These are phyloP conservation scores for Megathymus violae DNA, from an alignment of 1,140 invertebrate genomes.

Conservation along the genomic window DNA sequence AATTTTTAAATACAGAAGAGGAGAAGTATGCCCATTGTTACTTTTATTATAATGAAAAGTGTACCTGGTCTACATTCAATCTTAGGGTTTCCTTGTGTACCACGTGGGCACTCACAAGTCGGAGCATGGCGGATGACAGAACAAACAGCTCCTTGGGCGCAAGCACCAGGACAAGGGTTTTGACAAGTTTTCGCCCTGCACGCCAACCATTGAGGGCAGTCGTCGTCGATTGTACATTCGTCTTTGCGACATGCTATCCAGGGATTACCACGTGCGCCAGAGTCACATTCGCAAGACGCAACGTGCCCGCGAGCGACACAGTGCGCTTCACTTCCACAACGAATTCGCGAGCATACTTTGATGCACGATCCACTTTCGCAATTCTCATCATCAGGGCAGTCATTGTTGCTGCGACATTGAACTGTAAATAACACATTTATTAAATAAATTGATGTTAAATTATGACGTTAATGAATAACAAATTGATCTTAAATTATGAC, in stretches of 20 bases:
- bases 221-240: conserved; percentile 89
- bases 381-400: conserved; percentile 92
- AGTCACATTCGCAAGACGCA: conserved; percentile 91
- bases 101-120: conserved; percentile 92
- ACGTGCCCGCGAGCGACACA: conserved; percentile 90
- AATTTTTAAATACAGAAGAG: too few species aligned
- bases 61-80: conserved; percentile 86
- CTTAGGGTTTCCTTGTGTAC: conserved; percentile 91
- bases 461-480: too few species aligned
- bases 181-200: conserved; percentile 90
- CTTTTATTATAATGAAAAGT: conserved; percentile 39
- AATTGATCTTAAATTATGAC: too few species aligned
- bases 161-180: conserved; percentile 91
- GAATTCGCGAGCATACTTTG: conserved; percentile 90
- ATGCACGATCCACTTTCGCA: conserved; percentile 93
- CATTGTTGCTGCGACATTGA: conserved; percentile 93
- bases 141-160: conserved; percentile 87
- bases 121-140: conserved; percentile 90
- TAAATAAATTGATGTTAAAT: too few species aligned
- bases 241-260: conserved; percentile 89
- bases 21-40: too few species aligned
- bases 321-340: conserved; percentile 92
- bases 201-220: conserved; percentile 90
- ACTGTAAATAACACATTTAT: too few species aligned
- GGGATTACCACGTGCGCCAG: conserved; percentile 90